Conservation (phyloP, 2,113 vertebrate genomes). For the Setophaga kirtlandii region DNA sequence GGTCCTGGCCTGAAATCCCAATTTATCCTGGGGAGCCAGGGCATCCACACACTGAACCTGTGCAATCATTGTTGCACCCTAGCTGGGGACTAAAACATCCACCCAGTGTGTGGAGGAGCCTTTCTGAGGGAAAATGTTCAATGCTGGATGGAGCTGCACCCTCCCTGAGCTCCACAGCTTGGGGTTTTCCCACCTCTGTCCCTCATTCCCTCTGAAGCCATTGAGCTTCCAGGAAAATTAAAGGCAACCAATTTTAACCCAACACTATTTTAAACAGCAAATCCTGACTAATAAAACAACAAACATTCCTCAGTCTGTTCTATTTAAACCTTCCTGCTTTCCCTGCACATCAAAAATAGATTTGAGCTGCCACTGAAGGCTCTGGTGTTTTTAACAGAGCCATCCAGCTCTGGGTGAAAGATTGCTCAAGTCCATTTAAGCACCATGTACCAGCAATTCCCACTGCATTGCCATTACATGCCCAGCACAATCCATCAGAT, state of each 20-base stretch:
- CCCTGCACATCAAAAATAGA: background rate
- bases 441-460: background rate
- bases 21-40: background rate
- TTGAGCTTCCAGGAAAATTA: background rate
- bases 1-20: background rate
- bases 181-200: background rate
- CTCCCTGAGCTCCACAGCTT: background rate
- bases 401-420: background rate
- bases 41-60: background rate
- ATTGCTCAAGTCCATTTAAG: background rate
- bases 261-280: background rate
- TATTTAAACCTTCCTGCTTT: background rate
- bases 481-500: background rate
- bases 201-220: background rate
- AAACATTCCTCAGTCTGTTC: background rate
- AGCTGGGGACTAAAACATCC: background rate
- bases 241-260: background rate
- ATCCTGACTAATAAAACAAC: background rate
- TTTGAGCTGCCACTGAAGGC: background rate
- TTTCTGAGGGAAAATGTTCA: background rate
- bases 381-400: background rate
- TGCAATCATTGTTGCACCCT: rapidly evolving
- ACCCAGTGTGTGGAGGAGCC: background rate
- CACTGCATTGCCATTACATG: background rate
- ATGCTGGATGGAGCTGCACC: background rate